Evolutionary conservation across 2,797 vertebrate species (phyloP).

Genomic region (Aselliscus stoliczkanus): DNA sequence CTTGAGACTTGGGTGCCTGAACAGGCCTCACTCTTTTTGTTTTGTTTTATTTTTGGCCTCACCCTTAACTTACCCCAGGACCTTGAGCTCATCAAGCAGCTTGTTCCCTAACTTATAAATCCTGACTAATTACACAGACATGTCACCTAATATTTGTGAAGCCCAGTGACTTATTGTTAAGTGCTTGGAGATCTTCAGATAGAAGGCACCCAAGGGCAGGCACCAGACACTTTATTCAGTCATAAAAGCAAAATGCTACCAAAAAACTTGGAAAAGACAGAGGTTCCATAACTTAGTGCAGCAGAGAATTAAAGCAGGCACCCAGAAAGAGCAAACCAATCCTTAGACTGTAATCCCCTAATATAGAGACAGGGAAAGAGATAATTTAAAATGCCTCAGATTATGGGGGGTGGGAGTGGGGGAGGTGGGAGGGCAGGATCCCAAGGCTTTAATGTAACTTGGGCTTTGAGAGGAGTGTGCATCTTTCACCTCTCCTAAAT

Average conservation of each 20-base stretch:
- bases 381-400: neutral
- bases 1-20: neutral
- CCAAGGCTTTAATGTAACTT: neutral
- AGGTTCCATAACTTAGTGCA: neutral
- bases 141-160: slow-evolving; percentile 49
- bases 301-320: slow-evolving; percentile 15
- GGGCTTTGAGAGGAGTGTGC: neutral
- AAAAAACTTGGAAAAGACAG: slow-evolving; percentile 14
- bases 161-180: slow-evolving; percentile 53
- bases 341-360: neutral
- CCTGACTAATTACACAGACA: slow-evolving; percentile 57
- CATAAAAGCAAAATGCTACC: slow-evolving; percentile 45
- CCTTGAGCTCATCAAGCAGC: slow-evolving; percentile 38
- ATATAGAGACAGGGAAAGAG: neutral
- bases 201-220: slow-evolving; percentile 37
- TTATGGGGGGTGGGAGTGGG: neutral
- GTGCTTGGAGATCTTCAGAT: slow-evolving; percentile 53
- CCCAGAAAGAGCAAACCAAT: neutral
- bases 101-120: slow-evolving; percentile 63
- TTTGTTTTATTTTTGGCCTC: neutral
- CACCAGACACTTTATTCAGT: slow-evolving; percentile 25
- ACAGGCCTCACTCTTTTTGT: neutral
- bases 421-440: neutral
- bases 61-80: neutral
- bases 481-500: slow-evolving; percentile 27